Percentiles rank a stretch among this genome's conserved stretches.
These are phyloP conservation scores for Callopanchax toddi DNA, from an alignment of 2,113 vertebrate species.

Conservation along the genomic window DNA sequence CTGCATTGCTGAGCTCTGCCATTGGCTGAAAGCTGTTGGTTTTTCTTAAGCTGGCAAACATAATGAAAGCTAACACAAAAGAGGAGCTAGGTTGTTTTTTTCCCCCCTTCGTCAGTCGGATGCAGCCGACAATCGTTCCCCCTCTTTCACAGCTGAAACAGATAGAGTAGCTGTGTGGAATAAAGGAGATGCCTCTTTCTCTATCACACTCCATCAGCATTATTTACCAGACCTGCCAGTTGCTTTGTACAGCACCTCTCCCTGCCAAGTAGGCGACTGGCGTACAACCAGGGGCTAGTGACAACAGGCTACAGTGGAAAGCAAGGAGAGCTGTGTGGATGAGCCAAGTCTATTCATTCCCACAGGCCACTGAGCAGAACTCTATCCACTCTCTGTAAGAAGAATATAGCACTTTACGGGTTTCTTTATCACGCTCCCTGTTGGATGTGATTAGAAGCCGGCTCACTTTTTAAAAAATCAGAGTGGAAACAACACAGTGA, in stretches of 20 bases:
- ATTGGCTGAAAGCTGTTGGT: conserved; percentile 57
- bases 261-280: conserved; percentile 84
- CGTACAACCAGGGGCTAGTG: conserved; percentile 79
- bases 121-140: conserved; percentile 58
- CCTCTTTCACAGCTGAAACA: conserved; percentile 54
- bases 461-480: conserved; percentile 28
- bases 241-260: conserved; percentile 79
- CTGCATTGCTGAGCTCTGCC: conserved; percentile 41
- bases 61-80: conserved; percentile 68
- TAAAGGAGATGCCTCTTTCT: conserved; percentile 77
- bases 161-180: conserved; percentile 71
- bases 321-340: conserved; percentile 73
- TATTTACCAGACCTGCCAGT: conserved; percentile 81
- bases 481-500: conserved; percentile 13
- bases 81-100: conserved; percentile 49
- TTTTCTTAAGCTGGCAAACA: conserved; percentile 65
- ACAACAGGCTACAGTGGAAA: conserved; percentile 82
- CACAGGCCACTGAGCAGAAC: conserved; percentile 57
- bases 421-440: conserved; percentile 35
- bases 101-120: conserved; percentile 35
- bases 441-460: conserved; percentile 44
- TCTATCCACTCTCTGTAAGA: conserved; percentile 59
- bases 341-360: conserved; percentile 80
- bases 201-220: conserved; percentile 80
- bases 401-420: conserved; percentile 55